These are phyloP conservation scores for Amorpha juglandis DNA, from an alignment of 2,888 invertebrate genomes.

Conservation along the genomic window DNA sequence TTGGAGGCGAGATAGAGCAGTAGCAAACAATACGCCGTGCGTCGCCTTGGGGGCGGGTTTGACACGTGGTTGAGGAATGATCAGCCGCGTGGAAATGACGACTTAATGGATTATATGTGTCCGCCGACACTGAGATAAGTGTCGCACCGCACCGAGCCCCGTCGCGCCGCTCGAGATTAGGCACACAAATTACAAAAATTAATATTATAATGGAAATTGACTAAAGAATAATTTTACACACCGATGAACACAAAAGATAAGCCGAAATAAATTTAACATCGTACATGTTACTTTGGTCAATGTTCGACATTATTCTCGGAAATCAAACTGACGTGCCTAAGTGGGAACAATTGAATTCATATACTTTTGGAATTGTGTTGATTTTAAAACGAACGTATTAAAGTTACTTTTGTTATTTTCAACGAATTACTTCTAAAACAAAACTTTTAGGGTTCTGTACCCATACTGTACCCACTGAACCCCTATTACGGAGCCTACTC, in stretches of 20 bases:
- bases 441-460: neutral
- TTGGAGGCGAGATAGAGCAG: slow-evolving; percentile 71
- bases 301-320: slow-evolving; percentile 50
- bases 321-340: slow-evolving; percentile 21
- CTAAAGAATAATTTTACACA: slow-evolving; percentile 68
- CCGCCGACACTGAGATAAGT: slow-evolving; percentile 82
- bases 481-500: too few species aligned
- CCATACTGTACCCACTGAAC: too few species aligned
- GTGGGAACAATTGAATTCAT: slow-evolving; percentile 22
- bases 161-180: slow-evolving; percentile 75
- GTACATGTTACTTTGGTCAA: slow-evolving; percentile 47
- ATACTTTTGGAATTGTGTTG: slow-evolving; percentile 16
- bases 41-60: slow-evolving; percentile 72
- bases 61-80: slow-evolving; percentile 83
- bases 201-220: slow-evolving; percentile 78
- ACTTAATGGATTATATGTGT: slow-evolving; percentile 84
- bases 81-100: slow-evolving; percentile 83
- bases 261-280: slow-evolving; percentile 52
- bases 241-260: slow-evolving; percentile 64
- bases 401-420: slow-evolving; percentile 5
- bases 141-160: slow-evolving; percentile 70
- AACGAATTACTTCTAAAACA: neutral
- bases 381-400: neutral
- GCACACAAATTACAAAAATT: slow-evolving; percentile 79
- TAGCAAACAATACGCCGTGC: slow-evolving; percentile 78